Evolutionary conservation across 2,888 invertebrate genomes (phyloP).

Genomic region (Hipparchia semele): DNA sequence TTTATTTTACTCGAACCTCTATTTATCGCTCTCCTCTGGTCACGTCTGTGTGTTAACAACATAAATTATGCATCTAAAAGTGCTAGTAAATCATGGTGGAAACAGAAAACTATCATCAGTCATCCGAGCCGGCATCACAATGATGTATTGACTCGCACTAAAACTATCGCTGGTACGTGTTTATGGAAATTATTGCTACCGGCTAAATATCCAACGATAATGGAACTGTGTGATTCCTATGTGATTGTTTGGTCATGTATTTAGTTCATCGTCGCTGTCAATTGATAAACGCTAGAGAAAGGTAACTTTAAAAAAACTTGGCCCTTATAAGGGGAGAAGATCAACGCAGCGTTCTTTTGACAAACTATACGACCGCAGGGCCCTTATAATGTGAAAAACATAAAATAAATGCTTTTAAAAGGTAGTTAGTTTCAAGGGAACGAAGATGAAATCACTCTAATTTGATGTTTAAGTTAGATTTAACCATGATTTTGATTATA

Average conservation of each 20-base stretch:
- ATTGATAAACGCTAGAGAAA: neutral
- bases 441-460: too few species aligned
- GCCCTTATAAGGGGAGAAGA: too few species aligned
- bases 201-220: constrained; percentile 5
- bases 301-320: neutral
- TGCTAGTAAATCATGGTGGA: constrained; percentile 62
- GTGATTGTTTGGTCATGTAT: neutral
- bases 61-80: constrained; percentile 56
- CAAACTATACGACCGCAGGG: neutral
- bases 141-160: constrained; percentile 46
- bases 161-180: constrained; percentile 42
- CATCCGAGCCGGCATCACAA: constrained; percentile 47
- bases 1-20: too few species aligned
- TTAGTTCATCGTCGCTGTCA: constrained; percentile 3
- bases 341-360: neutral
- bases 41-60: constrained; percentile 12
- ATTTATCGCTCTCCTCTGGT: neutral
- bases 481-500: too few species aligned
- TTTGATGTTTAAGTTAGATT: too few species aligned
- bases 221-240: neutral
- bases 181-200: constrained; percentile 47
- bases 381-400: neutral
- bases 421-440: too few species aligned
- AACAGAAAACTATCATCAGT: constrained; percentile 55
- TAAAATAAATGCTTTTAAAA: too few species aligned